Base-by-base conservation (phyloP, 1,140 invertebrate genomes). In the Paralvinella palmiformis region DNA sequence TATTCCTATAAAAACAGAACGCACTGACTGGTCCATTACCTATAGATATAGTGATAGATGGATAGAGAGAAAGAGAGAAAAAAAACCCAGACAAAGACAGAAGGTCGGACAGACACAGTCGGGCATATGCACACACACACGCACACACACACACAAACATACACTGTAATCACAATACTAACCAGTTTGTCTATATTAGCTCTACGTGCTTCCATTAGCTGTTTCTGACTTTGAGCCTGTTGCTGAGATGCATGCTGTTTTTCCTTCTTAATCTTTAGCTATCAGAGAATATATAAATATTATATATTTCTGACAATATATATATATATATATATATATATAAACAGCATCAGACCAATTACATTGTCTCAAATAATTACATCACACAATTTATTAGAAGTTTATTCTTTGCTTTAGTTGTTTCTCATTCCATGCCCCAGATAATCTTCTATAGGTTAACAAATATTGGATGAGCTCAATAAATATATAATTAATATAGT, bases 141-240 rank as follows among this genome's bases (percentile, higher is more conserved):
- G 10, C 37, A 41, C n/a, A 41, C 10, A 41, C 10, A 41, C 10
- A n/a, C 10, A 41, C 10, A 13, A 41, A 41, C 37, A 41, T 13
- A 41, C 10, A 41, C n/a, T 56, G 53, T 6, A 56, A 36, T 22
- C 13, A 35, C 13, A 20, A 3, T 1, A 10, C 58, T 71, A 56
- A 79, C 78, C 75, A 81, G 63, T 67, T 76, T 75, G 27, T 80
- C 75, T 36, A 79, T 72, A 52, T 78, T 79, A 22, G 73, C 74
- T 55, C 72, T 71, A 59, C 74, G 78, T 22, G 76, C 77, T 50
- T 72, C 66, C 67, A 79, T 76, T 35, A 80, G 66, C 57, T 80
- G 77, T 65, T 69, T 67, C 59, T 77, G 73, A 62, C 72, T 79
- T 31, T 71, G 65, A 33, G 73, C 71, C 63, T 73, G 74, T 65